phyloP scores from a whole-genome alignment of 2,113 vertebrate species.

The Pogona vitticeps region DNA sequence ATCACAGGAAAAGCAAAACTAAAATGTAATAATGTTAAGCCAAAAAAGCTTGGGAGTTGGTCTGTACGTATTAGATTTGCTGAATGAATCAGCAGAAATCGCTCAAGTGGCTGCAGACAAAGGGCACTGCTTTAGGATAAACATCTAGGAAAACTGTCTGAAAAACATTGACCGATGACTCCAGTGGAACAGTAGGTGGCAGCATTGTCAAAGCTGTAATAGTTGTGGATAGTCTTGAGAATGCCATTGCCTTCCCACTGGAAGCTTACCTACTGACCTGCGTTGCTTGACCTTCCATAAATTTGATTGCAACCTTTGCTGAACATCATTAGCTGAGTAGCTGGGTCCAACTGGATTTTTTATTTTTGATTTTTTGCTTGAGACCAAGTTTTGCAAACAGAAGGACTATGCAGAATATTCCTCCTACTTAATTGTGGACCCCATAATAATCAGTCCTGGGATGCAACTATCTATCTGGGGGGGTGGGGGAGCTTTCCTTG shows the following conservation, averaged over 20 bases:
- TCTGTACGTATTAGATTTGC: rapidly evolving
- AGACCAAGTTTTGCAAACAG: slow-evolving; percentile 67
- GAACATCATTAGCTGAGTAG: slow-evolving; percentile 78
- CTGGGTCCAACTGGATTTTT: slow-evolving; percentile 56
- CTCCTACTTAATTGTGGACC: background rate
- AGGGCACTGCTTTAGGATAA: rapidly evolving
- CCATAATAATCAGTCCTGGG: background rate
- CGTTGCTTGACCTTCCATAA: slow-evolving; percentile 79
- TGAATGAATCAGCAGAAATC: rapidly evolving
- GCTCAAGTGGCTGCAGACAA: rapidly evolving
- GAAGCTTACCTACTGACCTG: slow-evolving; percentile 63
- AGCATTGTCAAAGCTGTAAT: slow-evolving; percentile 77
- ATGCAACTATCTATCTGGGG: too few species aligned
- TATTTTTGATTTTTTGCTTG: slow-evolving; percentile 68
- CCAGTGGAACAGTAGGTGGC: slow-evolving; percentile 79
- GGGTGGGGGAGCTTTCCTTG: background rate
- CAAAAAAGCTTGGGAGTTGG: background rate
- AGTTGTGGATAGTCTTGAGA: background rate
- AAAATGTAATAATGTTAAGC: rapidly evolving
- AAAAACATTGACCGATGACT: rapidly evolving
- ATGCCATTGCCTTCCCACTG: slow-evolving; percentile 8
- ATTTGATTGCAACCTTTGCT: slow-evolving; percentile 74
- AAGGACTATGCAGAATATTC: background rate
- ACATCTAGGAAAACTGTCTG: rapidly evolving
- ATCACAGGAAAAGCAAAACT: background rate